Percentiles rank a stretch among this genome's conserved stretches.
phyloP scores from a whole-genome alignment of 2,797 vertebrate species.

The Melanotaenia nigrans region DNA sequence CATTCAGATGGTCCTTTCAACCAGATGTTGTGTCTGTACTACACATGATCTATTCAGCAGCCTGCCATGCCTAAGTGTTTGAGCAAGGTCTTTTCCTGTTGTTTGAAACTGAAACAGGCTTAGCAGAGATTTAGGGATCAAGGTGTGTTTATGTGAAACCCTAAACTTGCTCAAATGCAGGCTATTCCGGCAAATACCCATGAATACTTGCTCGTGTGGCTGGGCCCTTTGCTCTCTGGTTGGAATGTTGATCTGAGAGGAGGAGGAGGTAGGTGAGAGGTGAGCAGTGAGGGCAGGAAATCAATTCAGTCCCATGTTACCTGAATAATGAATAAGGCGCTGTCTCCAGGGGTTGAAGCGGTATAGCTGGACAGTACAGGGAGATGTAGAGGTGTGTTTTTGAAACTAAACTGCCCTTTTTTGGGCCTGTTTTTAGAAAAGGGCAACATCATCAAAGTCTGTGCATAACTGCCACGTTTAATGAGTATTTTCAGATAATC shows the following conservation, averaged over 20 bases:
- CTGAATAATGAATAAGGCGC: slow-evolving; percentile 82
- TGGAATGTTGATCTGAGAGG: slow-evolving; percentile 77
- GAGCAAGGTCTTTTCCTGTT: slow-evolving; percentile 59
- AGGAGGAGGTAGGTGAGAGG: slow-evolving; percentile 70
- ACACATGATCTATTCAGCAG: slow-evolving; percentile 56
- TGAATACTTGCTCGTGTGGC: slow-evolving; percentile 67
- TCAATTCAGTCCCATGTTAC: slow-evolving; percentile 72
- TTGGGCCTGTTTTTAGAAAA: slow-evolving; percentile 13
- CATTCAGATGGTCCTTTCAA: slow-evolving; percentile 47
- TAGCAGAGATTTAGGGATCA: slow-evolving; percentile 82
- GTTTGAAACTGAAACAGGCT: slow-evolving; percentile 79
- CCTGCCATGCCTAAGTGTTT: slow-evolving; percentile 43
- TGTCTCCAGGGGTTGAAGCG: slow-evolving; percentile 58
- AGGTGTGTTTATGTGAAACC: slow-evolving; percentile 83
- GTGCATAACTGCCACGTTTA: slow-evolving; percentile 1
- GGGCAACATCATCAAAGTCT: background rate
- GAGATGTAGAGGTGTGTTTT: slow-evolving; percentile 30
- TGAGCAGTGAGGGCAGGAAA: slow-evolving; percentile 71
- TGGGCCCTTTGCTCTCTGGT: slow-evolving; percentile 61
- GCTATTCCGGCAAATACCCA: slow-evolving; percentile 67
- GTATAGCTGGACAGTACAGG: slow-evolving; percentile 30
- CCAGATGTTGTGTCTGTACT: slow-evolving; percentile 40
- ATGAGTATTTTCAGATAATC: background rate
- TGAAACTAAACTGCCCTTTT: background rate
- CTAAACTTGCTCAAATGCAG: slow-evolving; percentile 71